Base-by-base conservation (phyloP, 2,113 vertebrate species). In the Sterna hirundo region DNA sequence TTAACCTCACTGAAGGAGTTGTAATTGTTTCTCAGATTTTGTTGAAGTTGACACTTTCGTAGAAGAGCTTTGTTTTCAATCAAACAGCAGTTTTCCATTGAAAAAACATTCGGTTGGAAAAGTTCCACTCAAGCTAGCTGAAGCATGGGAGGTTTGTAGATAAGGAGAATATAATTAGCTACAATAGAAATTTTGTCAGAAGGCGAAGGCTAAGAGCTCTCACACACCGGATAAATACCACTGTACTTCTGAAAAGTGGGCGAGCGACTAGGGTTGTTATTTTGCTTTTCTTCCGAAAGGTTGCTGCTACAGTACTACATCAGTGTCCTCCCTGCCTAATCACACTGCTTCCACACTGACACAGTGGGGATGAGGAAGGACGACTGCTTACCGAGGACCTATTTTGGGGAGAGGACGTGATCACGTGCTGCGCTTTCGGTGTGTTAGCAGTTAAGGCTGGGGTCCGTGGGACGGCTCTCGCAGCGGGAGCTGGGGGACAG, bases 31-130 rank as follows among this genome's bases (percentile, higher is more conserved):
- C 92, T 70, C 66, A 86, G 91, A 71, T 86, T 95, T 94, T 88
- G 92, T 96, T 90, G 80, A 91, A 97, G 89, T 58, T 95, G 94
- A 91, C 79, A 58, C 93, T 96, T 94, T 81, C 4, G 26, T 38
- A 76, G 65, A 83, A 91, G 84, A 92, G 81, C 66, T 94, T 94
- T 94, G 91, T 91, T 96, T 97, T 92, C 93, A 93, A 46, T 95
- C 77, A 91, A 94, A 90, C 40, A 80, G 74, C 89, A 80, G 70
- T 87, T 95, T 97, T 96, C 61, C 55, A 20, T 47, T 85, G 74
- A 89, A 96, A 96, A 96, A 54, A 82, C 70, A 61, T 87, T 79
- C 0, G 0, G 30, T 57, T 94, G 94, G 81, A 89, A 93, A 94
- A 90, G 74, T 94, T 97, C 89, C 91, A 85, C 86, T 96, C 83